These are phyloP conservation scores for Nesoenas mayeri DNA, from an alignment of 2,113 vertebrate species.

Conservation along the genomic window DNA sequence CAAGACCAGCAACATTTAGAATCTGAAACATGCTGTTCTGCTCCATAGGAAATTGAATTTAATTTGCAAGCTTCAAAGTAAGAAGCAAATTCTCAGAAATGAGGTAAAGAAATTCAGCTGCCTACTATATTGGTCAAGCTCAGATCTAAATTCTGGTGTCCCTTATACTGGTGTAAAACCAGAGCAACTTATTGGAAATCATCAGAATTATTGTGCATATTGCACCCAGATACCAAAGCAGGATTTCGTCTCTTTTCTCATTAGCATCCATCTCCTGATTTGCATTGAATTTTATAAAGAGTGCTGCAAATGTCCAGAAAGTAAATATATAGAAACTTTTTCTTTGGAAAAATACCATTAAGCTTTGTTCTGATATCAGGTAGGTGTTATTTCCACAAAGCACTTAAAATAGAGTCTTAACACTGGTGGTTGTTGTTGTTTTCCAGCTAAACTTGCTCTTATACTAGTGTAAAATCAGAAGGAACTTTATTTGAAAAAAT, in stretches of 20 bases:
- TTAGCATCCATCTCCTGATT: background rate
- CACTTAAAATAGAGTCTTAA: background rate
- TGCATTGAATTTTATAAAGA: background rate
- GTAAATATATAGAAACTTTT: background rate
- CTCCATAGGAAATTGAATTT: background rate
- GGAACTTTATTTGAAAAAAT: background rate
- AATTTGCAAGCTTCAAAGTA: background rate
- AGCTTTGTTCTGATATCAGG: background rate
- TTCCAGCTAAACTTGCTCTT: background rate
- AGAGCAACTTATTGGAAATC: background rate
- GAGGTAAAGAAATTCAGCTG: background rate
- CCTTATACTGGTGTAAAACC: background rate
- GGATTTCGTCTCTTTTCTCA: background rate
- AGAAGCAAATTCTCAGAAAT: background rate
- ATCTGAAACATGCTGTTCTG: background rate
- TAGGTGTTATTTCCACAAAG: background rate
- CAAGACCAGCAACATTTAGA: background rate
- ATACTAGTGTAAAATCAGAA: background rate
- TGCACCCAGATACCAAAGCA: background rate
- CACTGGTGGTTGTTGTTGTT: background rate
- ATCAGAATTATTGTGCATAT: background rate
- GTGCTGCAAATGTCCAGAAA: background rate
- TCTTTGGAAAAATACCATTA: background rate
- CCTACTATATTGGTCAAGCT: background rate
- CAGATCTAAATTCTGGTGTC: background rate